Evolutionary conservation across 2,113 vertebrate genomes (phyloP), one percentile per base, ranked within the genome.

Genomic region (Psilopogon haemacephalus): DNA sequence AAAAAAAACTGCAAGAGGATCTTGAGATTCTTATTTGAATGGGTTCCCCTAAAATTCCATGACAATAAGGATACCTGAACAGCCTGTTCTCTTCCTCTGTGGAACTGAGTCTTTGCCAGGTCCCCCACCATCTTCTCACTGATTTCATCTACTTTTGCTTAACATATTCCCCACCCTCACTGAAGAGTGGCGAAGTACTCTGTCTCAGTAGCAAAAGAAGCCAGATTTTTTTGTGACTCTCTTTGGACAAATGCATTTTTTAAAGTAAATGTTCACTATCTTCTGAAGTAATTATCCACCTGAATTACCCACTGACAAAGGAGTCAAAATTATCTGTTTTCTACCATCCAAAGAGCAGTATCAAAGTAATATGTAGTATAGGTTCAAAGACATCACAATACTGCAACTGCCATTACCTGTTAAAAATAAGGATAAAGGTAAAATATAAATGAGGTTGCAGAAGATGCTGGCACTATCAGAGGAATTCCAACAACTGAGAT

Each of bases 11-110:
- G 58, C 37, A 84, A 92, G 60, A 62, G 84, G 68, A 94, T 77
- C 65, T 80, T 71, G 89, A 89, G 84, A 85, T 69, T 93, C 79
- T 79, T 92, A 85, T 76, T 93, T 89, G 81, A 90, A 87, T 63
- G 12, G 21, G 28, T 46, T 85, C 38, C 59, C 52, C 85, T 83
- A 95, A 89, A 91, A 79, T 76, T 87, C 84, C 74, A 63, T 26
- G 46, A 30, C 28, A 69, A 54, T 86, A 84, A 46, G 37, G 52
- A 87, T 55, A 74, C 32, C 86, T 46, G 42, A 64, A 46, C 78
- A 92, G 15, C 23, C 12, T 56, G 40, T 50, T 90, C 72, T 62
- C 38, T 54, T 85, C 32, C 54, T 35, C 74, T 33, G 10, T n/a
- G 52, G 20, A 81, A 42, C 38, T 69, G 64, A 18, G 42, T 11